A percentile compares a stretch with the other conserved stretches of the same genome.
These are phyloP conservation scores for Poeciliopsis infans DNA, from an alignment of 2,797 vertebrate genomes.

Conservation along the genomic window DNA sequence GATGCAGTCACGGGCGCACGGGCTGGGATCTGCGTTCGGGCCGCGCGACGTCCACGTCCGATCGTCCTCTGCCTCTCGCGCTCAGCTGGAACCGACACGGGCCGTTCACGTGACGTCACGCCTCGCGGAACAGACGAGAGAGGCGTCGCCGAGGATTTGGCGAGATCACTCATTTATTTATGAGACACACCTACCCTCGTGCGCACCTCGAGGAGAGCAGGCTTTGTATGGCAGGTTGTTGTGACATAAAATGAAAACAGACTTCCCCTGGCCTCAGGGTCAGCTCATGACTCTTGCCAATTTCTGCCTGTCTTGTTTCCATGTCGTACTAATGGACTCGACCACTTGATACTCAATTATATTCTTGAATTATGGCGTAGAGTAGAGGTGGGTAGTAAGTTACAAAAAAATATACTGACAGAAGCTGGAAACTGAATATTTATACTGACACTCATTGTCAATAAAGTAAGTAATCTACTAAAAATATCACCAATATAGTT, in stretches of 20 bases:
- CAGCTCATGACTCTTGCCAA: not conserved
- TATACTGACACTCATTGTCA: not conserved
- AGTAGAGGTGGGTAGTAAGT: no score
- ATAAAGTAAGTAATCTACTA: not conserved
- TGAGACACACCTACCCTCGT: conserved; percentile 78
- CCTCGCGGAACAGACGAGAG: conserved; percentile 58
- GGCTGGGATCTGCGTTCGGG: conserved; percentile 70
- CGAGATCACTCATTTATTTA: conserved; percentile 70
- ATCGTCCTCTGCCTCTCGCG: conserved; percentile 42
- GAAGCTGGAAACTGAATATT: not conserved
- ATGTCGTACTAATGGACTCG: not conserved
- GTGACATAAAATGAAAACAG: not conserved
- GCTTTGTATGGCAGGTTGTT: conserved; percentile 17
- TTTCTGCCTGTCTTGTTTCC: not conserved
- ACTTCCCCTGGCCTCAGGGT: not conserved
- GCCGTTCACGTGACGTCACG: conserved; percentile 85
- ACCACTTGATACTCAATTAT: not conserved
- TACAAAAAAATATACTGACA: not conserved
- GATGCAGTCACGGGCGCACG: conserved; percentile 77
- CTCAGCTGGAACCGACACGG: conserved; percentile 87
- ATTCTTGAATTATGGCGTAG: not conserved
- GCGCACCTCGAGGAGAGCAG: conserved; percentile 65
- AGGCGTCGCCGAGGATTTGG: conserved; percentile 32
- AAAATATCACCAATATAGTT: not conserved
- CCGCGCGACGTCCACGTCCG: conserved; percentile 68